Evolutionary conservation across 1,140 invertebrate genomes (phyloP).

Genomic region (Triops longicaudatus): DNA sequence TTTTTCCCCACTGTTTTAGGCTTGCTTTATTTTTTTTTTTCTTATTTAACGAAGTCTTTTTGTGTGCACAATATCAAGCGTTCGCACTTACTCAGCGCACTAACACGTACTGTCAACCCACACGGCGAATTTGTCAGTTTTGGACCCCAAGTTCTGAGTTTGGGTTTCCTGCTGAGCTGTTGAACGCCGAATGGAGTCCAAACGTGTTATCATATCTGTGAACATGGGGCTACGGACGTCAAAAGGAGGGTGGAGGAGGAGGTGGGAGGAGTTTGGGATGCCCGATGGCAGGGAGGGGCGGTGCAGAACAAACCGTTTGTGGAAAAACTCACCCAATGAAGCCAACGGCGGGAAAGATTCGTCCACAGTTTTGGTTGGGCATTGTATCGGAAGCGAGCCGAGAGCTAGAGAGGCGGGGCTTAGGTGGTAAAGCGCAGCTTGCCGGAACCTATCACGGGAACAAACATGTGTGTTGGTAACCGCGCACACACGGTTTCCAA

Average conservation of each 20-base stretch:
- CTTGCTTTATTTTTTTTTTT: too few species aligned
- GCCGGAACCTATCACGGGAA: neutral
- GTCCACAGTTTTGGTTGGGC: slow-evolving; percentile 14
- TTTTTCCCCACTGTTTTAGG: too few species aligned
- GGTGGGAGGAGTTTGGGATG: neutral
- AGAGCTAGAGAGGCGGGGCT: neutral
- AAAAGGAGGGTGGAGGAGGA: neutral
- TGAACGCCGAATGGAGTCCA: neutral
- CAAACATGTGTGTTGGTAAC: slow-evolving; percentile 11
- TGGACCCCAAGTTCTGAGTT: neutral
- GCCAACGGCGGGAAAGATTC: slow-evolving; percentile 1
- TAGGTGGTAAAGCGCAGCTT: neutral
- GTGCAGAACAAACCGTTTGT: slow-evolving; percentile 2
- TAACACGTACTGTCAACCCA: neutral
- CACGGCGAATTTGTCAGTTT: neutral
- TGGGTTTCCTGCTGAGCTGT: slow-evolving; percentile 8
- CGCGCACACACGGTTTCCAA: slow-evolving; percentile 9
- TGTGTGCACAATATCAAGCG: too few species aligned
- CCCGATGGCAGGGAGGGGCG: neutral
- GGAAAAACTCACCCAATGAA: neutral
- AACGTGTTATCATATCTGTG: slow-evolving; percentile 8
- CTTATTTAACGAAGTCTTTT: too few species aligned
- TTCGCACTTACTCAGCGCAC: too few species aligned
- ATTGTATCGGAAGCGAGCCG: slow-evolving; percentile 5
- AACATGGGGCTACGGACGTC: neutral